These are phyloP conservation scores for Ceratitis capitata DNA, from an alignment of 1,140 invertebrate species.

Conservation along the genomic window DNA sequence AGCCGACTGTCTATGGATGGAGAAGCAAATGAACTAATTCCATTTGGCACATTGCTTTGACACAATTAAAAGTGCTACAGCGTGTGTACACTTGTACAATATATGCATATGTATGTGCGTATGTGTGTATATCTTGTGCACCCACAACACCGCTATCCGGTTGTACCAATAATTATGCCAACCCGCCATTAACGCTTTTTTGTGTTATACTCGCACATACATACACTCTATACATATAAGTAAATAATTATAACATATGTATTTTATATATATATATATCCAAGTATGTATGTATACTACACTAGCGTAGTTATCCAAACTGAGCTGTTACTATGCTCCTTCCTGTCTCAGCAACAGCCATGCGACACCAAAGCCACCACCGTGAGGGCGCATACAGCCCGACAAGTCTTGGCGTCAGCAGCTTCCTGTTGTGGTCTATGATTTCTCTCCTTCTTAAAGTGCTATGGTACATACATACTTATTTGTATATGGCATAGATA, in stretches of 20 bases:
- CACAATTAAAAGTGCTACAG: neutral
- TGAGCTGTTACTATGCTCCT: neutral
- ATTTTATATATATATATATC: no score
- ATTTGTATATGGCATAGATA: neutral
- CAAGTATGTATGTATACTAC: neutral
- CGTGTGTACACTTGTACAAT: neutral
- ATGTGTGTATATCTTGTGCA: neutral
- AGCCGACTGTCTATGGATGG: neutral
- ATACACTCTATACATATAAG: neutral
- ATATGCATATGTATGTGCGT: neutral
- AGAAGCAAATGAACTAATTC: slow-evolving; percentile 23
- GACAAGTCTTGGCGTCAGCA: neutral
- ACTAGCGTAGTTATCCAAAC: neutral
- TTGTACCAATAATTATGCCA: no score
- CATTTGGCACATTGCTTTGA: slow-evolving; percentile 23
- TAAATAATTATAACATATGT: neutral
- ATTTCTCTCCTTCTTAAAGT: neutral
- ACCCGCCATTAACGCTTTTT: neutral
- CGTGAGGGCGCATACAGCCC: neutral
- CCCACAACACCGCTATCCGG: neutral
- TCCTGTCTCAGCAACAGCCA: neutral
- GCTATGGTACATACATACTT: no score
- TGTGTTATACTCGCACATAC: neutral
- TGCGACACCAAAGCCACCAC: neutral
- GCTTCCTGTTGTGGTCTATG: neutral